phyloP scores from a whole-genome alignment of 2,888 invertebrate species.

The Tetragonisca angustula region DNA sequence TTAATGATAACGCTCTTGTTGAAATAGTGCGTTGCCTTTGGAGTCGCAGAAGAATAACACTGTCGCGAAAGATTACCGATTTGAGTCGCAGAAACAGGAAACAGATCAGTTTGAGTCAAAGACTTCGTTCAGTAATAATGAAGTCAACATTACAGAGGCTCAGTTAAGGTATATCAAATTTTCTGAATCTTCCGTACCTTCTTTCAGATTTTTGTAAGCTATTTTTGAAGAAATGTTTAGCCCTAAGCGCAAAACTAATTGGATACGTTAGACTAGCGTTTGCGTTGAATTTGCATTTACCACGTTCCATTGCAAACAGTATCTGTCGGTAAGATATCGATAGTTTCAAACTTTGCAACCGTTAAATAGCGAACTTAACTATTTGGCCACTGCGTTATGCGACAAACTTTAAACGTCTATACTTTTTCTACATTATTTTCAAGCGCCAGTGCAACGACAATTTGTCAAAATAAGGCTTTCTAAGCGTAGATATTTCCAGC shows the following conservation, averaged over 20 bases:
- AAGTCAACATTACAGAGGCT: constrained; percentile 42
- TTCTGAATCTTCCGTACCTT: constrained; percentile 21
- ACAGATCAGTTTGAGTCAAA: constrained; percentile 26
- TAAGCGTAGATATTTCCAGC: constrained; percentile 58
- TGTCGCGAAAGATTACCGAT: constrained; percentile 41
- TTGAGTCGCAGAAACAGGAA: constrained; percentile 29
- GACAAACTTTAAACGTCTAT: neutral
- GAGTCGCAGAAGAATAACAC: constrained; percentile 35
- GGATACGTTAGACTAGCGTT: constrained; percentile 30
- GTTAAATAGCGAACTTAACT: neutral
- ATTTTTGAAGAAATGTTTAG: constrained; percentile 40
- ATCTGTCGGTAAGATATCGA: constrained; percentile 33
- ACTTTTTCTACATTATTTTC: neutral
- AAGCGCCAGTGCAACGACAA: neutral
- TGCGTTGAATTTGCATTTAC: constrained; percentile 23
- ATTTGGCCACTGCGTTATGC: neutral
- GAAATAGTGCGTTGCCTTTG: constrained; percentile 36
- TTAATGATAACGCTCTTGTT: constrained; percentile 5
- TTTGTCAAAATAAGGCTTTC: constrained; percentile 23
- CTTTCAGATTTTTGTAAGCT: constrained; percentile 30
- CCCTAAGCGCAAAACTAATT: constrained; percentile 26
- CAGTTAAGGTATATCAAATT: constrained; percentile 48
- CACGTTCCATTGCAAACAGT: constrained; percentile 12
- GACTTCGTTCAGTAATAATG: constrained; percentile 40
- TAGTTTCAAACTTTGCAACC: neutral